Conservation (phyloP, 2,888 invertebrate genomes). For the Onthophagus sagittarius region DNA sequence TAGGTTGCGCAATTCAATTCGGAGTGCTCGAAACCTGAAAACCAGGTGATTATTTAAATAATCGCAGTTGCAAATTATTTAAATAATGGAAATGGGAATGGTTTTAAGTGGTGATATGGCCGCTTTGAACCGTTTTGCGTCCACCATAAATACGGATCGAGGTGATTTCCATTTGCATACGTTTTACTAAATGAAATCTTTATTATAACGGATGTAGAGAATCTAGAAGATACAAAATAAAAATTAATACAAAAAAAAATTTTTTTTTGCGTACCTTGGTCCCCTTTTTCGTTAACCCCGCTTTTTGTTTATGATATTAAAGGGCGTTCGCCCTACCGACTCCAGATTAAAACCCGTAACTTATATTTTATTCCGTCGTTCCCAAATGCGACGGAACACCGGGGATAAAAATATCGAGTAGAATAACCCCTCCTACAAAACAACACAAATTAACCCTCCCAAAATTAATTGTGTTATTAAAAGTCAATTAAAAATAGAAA, state of each 20-base stretch:
- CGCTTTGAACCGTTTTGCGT: background rate
- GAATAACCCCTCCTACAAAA: background rate
- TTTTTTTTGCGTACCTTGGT: background rate
- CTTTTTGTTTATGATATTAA: constrained; percentile 25
- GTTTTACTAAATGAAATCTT: background rate
- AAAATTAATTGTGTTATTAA: no score
- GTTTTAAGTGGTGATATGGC: background rate
- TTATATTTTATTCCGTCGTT: constrained; percentile 48
- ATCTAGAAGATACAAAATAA: background rate
- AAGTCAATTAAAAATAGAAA: no score
- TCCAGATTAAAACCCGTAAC: constrained; percentile 51
- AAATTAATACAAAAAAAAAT: no score
- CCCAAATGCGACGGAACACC: constrained; percentile 24
- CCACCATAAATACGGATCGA: background rate
- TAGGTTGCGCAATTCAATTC: no score
- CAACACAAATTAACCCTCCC: background rate
- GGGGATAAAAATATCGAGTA: constrained; percentile 3
- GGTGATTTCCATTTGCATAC: background rate
- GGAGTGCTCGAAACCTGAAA: background rate
- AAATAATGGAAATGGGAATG: background rate
- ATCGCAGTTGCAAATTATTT: background rate
- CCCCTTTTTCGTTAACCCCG: background rate
- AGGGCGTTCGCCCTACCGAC: constrained; percentile 43
- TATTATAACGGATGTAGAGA: background rate
- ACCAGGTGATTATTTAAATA: background rate